Evolutionary conservation across 2,888 invertebrate genomes (phyloP).

Genomic region (Thera obeliscata): DNA sequence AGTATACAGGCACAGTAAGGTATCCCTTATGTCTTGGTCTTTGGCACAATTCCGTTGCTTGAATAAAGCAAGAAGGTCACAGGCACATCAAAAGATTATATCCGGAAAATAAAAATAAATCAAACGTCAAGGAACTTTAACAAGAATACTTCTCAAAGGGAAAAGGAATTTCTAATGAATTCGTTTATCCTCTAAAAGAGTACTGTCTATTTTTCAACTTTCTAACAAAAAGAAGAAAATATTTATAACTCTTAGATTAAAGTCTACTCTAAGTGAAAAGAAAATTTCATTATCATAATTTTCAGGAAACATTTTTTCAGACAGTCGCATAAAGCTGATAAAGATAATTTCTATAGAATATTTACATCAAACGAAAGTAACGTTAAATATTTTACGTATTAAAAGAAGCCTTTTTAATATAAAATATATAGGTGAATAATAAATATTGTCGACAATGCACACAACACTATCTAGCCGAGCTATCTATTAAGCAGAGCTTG

Average conservation of each 20-base stretch:
- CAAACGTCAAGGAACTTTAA: not conserved
- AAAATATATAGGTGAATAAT: no score
- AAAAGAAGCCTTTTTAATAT: no score
- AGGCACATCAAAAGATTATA: not conserved
- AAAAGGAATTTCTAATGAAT: conserved; percentile 4
- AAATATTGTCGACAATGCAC: no score
- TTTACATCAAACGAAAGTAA: conserved; percentile 8
- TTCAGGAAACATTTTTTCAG: conserved; percentile 11
- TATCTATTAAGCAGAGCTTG: no score
- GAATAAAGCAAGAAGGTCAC: not conserved
- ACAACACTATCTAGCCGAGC: no score
- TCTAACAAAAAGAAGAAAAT: conserved; percentile 6
- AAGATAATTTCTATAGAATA: conserved; percentile 11
- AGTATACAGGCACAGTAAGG: no score
- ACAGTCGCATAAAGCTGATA: conserved; percentile 13
- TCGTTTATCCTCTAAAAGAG: conserved; percentile 5
- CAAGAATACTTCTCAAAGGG: not conserved
- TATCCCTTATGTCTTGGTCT: no score
- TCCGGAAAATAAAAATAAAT: not conserved
- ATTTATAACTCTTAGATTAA: conserved; percentile 17
- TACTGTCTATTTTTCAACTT: conserved; percentile 2
- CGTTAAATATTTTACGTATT: no score
- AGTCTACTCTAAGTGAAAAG: conserved; percentile 16
- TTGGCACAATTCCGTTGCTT: no score
- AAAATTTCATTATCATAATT: conserved; percentile 16